Percentiles rank a stretch among this genome's conserved stretches.
These are phyloP conservation scores for Vidua macroura DNA, from an alignment of 2,113 vertebrate species.

Conservation along the genomic window DNA sequence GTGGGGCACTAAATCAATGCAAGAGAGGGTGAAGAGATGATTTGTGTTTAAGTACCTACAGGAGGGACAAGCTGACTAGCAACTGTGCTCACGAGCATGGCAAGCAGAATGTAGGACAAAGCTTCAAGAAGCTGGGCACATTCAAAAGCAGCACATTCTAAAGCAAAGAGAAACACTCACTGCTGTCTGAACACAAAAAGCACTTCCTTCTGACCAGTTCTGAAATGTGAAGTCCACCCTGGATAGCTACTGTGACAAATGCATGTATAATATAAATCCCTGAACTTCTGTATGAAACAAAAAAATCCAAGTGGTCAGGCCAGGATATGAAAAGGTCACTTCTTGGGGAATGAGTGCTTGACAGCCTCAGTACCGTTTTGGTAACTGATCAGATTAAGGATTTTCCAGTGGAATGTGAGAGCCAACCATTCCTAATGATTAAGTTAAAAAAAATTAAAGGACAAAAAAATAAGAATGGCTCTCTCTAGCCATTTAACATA, in stretches of 20 bases:
- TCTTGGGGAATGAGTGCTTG: rapidly evolving
- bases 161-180: background rate
- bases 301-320: background rate
- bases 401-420: background rate
- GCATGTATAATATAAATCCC: background rate
- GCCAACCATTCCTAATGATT: background rate
- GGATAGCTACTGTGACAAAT: background rate
- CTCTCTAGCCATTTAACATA: background rate
- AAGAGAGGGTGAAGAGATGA: background rate
- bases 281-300: background rate
- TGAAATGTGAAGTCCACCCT: background rate
- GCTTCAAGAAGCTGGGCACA: background rate
- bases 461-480: background rate
- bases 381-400: background rate
- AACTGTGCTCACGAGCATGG: background rate
- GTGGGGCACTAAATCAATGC: background rate
- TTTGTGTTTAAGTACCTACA: background rate
- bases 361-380: background rate
- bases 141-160: background rate
- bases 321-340: background rate
- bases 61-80: background rate
- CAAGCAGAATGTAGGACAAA: background rate
- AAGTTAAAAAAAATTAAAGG: background rate
- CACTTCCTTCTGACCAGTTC: background rate
- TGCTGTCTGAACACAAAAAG: background rate